A percentile compares a stretch with the other conserved stretches of the same genome.
Conservation (phyloP, 2,113 vertebrate genomes). For the Notothenia rossii region DNA sequence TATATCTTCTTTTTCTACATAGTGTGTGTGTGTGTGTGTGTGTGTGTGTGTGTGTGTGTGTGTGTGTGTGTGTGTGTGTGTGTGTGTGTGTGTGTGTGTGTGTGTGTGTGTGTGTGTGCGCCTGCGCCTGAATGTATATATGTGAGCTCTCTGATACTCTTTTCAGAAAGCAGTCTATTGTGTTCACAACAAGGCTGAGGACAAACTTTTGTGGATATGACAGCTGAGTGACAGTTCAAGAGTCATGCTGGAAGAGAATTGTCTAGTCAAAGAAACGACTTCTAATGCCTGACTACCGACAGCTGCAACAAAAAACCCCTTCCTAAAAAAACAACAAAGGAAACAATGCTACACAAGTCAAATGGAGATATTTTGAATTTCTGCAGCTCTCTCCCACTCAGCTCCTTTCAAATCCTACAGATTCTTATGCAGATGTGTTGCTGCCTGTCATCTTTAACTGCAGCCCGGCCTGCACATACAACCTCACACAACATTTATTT, state of each 20-base stretch:
- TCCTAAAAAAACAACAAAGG: slow-evolving; percentile 26
- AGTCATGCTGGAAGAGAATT: slow-evolving; percentile 56
- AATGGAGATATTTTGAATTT: slow-evolving; percentile 43
- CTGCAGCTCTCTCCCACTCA: slow-evolving; percentile 10
- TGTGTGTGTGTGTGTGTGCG: background rate
- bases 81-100: too few species aligned
- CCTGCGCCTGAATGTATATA: background rate
- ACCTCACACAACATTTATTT: background rate
- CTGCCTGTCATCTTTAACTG: slow-evolving; percentile 1
- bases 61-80: too few species aligned
- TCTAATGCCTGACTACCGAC: slow-evolving; percentile 66
- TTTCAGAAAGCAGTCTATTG: slow-evolving; percentile 64
- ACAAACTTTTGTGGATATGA: slow-evolving; percentile 73
- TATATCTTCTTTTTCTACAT: slow-evolving; percentile 18
- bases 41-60: too few species aligned
- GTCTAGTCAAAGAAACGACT: slow-evolving; percentile 71
- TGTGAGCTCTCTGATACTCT: slow-evolving; percentile 39
- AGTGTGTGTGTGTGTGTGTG: background rate
- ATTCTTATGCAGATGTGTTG: slow-evolving; percentile 8
- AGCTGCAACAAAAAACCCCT: slow-evolving; percentile 66
- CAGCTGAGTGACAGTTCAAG: slow-evolving; percentile 74
- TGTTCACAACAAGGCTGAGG: slow-evolving; percentile 59
- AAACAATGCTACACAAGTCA: slow-evolving; percentile 48
- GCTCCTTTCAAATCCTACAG: slow-evolving; percentile 28
- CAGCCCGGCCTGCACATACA: background rate